A percentile compares a stretch with the other conserved stretches of the same genome.
These are phyloP conservation scores for Gobio occitaniae DNA, from an alignment of 2,797 vertebrate genomes.

Conservation along the genomic window DNA sequence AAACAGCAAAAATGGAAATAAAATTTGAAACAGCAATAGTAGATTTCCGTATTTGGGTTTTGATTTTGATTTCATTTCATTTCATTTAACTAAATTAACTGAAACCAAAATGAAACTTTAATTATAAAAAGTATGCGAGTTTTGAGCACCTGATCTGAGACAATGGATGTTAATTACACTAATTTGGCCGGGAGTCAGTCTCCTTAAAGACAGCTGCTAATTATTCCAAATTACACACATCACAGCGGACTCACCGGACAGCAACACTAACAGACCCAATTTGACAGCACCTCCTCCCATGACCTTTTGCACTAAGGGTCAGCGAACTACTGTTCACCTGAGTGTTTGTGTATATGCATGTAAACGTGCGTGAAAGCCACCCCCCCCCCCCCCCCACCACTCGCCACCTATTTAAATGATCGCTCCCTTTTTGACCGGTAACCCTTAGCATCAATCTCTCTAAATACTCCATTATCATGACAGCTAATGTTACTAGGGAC, in stretches of 20 bases:
- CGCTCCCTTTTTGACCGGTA: constrained; percentile 66
- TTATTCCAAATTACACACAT: constrained; percentile 43
- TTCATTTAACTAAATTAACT: not conserved
- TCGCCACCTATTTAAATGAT: constrained; percentile 66
- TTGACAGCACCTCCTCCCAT: constrained; percentile 23
- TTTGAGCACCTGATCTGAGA: constrained; percentile 25
- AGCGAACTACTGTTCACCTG: constrained; percentile 25
- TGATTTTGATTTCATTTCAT: too few relatives aligned
- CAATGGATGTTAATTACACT: constrained; percentile 31
- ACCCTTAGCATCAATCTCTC: constrained; percentile 75
- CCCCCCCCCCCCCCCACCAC: not conserved
- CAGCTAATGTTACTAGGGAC: constrained; percentile 80
- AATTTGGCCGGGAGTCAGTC: constrained; percentile 18
- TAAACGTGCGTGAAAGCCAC: constrained; percentile 8
- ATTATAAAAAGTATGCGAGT: not conserved
- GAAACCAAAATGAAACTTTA: not conserved
- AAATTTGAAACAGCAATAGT: not conserved
- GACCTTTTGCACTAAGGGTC: constrained; percentile 41
- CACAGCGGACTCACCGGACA: not conserved
- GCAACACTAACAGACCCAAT: not conserved
- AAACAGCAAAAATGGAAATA: not conserved
- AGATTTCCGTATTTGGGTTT: not conserved
- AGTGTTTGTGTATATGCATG: constrained; percentile 58
- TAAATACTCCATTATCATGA: constrained; percentile 78
- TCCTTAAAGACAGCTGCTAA: constrained; percentile 24